Conservation (phyloP, 2,797 vertebrate genomes). For the Serranus cabrilla region DNA sequence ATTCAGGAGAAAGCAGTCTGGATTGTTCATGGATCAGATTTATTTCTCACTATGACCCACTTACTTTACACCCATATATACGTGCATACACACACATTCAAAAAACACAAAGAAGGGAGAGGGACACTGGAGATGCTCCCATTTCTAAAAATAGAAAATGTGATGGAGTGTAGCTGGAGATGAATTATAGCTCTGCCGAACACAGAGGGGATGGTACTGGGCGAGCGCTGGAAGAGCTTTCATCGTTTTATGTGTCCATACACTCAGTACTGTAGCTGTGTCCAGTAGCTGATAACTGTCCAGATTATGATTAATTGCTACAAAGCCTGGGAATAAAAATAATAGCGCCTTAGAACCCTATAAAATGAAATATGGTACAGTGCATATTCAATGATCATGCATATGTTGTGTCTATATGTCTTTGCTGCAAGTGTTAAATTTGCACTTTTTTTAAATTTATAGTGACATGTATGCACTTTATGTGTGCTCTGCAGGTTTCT, state of each 20-base stretch:
- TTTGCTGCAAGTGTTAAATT: no score
- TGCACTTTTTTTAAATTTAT: no score
- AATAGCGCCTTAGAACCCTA: background rate
- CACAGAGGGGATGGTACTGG: constrained; percentile 44
- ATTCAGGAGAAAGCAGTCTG: constrained; percentile 4
- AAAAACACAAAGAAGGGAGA: constrained; percentile 58
- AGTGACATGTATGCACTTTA: background rate
- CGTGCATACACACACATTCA: constrained; percentile 22
- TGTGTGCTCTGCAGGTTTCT: constrained; percentile 85
- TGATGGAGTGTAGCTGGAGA: constrained; percentile 60
- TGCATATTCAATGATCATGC: background rate
- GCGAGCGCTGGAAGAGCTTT: constrained; percentile 9
- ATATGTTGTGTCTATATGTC: background rate
- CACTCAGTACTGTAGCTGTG: background rate
- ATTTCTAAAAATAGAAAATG: constrained; percentile 75
- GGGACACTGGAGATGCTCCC: constrained; percentile 66
- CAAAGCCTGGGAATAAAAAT: background rate
- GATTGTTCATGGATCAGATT: constrained; percentile 33
- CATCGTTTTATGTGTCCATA: constrained; percentile 3
- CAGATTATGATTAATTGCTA: constrained; percentile 1
- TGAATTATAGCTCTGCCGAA: constrained; percentile 63
- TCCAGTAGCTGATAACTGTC: constrained; percentile 1
- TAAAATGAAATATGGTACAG: background rate
- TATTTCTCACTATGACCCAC: constrained; percentile 67
- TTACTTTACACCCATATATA: constrained; percentile 46